A percentile compares a stretch with the other conserved stretches of the same genome.
These are phyloP conservation scores for Bufo gargarizans DNA, from an alignment of 2,113 vertebrate genomes.

Conservation along the genomic window DNA sequence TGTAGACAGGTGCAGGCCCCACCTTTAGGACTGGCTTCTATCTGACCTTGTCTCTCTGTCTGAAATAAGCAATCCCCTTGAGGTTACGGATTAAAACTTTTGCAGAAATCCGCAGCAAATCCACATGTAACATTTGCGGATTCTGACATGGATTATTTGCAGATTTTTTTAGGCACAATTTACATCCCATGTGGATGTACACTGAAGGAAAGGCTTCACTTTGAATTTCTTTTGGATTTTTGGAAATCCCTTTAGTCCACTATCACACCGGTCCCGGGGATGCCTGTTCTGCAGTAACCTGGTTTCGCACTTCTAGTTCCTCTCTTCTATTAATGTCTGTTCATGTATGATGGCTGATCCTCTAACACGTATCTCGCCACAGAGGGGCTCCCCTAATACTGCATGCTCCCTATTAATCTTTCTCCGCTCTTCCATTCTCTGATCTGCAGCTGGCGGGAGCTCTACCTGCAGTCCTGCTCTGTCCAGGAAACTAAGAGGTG, in stretches of 20 bases:
- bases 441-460: conserved; percentile 89
- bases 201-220: neutral
- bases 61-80: too few species aligned
- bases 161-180: too few species aligned
- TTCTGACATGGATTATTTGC: too few species aligned
- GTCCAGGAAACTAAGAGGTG: conserved; percentile 97
- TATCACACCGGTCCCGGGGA: neutral
- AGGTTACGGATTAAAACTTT: too few species aligned
- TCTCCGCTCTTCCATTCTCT: conserved; percentile 85
- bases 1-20: too few species aligned
- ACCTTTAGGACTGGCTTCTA: too few species aligned
- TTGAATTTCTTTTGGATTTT: neutral
- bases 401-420: conserved; percentile 63
- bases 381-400: neutral
- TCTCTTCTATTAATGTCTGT: neutral
- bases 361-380: neutral
- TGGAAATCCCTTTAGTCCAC: neutral
- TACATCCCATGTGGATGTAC: too few species aligned
- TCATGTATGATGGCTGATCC: neutral
- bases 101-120: too few species aligned
- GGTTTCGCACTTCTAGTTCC: neutral
- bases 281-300: neutral
- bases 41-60: too few species aligned
- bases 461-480: conserved; percentile 95
- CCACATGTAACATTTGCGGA: too few species aligned